These are phyloP conservation scores for Nylanderia fulva DNA, from an alignment of 1,140 invertebrate genomes.

Conservation along the genomic window DNA sequence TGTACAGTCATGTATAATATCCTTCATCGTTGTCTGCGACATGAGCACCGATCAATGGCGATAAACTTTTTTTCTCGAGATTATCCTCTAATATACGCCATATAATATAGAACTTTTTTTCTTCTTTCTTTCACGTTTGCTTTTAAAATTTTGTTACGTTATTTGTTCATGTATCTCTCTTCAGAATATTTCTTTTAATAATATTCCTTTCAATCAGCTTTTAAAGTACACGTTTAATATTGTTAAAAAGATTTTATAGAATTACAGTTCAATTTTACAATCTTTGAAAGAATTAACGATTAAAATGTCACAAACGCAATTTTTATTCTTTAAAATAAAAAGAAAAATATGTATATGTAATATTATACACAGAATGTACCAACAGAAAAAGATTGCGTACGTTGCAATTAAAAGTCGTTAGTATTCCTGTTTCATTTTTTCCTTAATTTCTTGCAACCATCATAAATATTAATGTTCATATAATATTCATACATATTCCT, in stretches of 20 bases:
- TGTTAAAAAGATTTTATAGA: neutral
- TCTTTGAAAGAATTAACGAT: neutral
- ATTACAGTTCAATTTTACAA: neutral
- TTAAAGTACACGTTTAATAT: neutral
- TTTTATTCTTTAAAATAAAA: neutral
- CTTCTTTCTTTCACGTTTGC: neutral
- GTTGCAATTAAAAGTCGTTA: constrained; percentile 2
- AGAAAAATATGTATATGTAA: neutral
- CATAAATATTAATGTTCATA: constrained; percentile 62
- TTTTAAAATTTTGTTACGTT: too few relatives aligned
- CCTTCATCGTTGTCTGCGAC: neutral
- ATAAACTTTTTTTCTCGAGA: constrained; percentile 15
- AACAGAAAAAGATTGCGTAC: neutral
- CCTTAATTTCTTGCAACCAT: constrained; percentile 14
- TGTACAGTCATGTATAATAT: neutral
- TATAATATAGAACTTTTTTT: neutral
- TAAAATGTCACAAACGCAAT: neutral
- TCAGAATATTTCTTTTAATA: neutral
- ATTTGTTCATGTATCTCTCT: neutral
- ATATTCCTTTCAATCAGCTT: neutral
- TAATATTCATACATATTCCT: constrained; percentile 53
- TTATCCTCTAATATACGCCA: neutral
- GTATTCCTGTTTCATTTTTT: constrained; percentile 4
- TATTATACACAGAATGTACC: too few relatives aligned
- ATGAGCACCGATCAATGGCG: neutral